Percentiles rank a stretch among this genome's conserved stretches.
Conservation (phyloP, 2,113 vertebrate genomes). For the Cololabis saira region DNA sequence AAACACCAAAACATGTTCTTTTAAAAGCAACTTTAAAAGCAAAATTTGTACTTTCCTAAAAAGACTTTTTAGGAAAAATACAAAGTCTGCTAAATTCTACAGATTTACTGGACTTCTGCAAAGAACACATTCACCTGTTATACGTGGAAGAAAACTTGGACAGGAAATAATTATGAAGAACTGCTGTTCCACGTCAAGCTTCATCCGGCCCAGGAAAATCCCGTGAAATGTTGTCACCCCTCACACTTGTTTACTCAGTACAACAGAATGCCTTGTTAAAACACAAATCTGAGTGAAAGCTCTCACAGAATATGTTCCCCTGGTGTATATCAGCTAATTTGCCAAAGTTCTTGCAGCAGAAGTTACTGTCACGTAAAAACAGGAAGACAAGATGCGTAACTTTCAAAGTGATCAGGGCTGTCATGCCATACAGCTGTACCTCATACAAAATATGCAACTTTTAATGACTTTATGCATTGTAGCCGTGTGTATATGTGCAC, state of each 20-base stretch:
- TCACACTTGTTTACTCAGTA: conserved; percentile 8
- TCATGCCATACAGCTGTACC: background rate
- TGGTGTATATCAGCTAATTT: conserved; percentile 4
- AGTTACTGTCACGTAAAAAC: conserved; percentile 6
- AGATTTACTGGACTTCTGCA: conserved; percentile 1
- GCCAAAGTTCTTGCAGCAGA: conserved; percentile 4
- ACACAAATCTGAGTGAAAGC: conserved; percentile 12
- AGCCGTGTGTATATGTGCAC: conserved; percentile 13
- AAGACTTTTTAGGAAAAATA: background rate
- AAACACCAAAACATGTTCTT: too few species aligned
- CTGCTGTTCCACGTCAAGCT: conserved; percentile 41
- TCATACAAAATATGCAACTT: background rate
- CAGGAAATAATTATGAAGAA: conserved; percentile 32
- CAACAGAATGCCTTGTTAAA: conserved; percentile 16
- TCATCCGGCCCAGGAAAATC: conserved; percentile 33
- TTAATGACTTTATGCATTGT: conserved; percentile 16
- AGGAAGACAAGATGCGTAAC: background rate
- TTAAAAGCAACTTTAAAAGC: too few species aligned
- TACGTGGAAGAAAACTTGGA: background rate
- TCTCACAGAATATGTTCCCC: background rate
- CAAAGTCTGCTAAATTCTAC: background rate
- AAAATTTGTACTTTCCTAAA: background rate
- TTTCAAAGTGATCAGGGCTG: background rate
- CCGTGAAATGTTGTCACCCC: conserved; percentile 20
- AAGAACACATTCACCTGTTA: background rate